Evolutionary conservation across 2,113 vertebrate species (phyloP).

Genomic region (Podilymbus podiceps): DNA sequence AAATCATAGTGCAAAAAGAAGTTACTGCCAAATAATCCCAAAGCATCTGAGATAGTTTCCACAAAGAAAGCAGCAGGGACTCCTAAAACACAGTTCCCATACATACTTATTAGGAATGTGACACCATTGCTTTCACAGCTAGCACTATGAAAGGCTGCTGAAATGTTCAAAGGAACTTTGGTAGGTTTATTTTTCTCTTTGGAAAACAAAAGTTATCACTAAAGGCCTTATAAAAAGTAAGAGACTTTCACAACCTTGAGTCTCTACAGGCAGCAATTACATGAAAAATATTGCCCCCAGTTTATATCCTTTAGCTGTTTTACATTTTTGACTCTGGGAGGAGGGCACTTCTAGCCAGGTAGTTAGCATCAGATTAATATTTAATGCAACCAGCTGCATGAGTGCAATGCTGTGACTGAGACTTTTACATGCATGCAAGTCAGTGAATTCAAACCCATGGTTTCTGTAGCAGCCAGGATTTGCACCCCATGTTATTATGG

Average conservation of each 20-base stretch:
- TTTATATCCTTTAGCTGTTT: conserved; percentile 6
- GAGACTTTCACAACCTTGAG: neutral
- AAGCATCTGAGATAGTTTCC: conserved; percentile 42
- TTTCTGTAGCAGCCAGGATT: neutral
- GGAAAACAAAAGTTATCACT: conserved; percentile 21
- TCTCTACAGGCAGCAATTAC: neutral
- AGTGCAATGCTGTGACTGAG: neutral
- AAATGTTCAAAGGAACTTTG: conserved; percentile 40
- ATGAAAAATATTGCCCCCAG: neutral
- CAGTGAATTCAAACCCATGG: neutral
- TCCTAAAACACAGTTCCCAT: conserved; percentile 27
- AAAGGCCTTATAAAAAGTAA: conserved; percentile 9
- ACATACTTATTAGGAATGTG: conserved; percentile 24
- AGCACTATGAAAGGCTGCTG: conserved; percentile 2
- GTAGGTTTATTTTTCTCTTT: conserved; percentile 41
- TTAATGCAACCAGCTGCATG: neutral
- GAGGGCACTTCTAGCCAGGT: neutral
- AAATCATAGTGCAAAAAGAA: conserved; percentile 39
- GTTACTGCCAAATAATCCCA: conserved; percentile 27
- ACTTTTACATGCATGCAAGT: neutral
- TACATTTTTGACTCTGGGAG: neutral
- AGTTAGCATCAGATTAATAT: conserved; percentile 5
- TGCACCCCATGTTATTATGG: neutral
- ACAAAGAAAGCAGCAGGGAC: conserved; percentile 40
- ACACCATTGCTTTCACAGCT: conserved; percentile 38